These are phyloP conservation scores for Neodiprion pinetum DNA, from an alignment of 1,140 invertebrate species.

Conservation along the genomic window DNA sequence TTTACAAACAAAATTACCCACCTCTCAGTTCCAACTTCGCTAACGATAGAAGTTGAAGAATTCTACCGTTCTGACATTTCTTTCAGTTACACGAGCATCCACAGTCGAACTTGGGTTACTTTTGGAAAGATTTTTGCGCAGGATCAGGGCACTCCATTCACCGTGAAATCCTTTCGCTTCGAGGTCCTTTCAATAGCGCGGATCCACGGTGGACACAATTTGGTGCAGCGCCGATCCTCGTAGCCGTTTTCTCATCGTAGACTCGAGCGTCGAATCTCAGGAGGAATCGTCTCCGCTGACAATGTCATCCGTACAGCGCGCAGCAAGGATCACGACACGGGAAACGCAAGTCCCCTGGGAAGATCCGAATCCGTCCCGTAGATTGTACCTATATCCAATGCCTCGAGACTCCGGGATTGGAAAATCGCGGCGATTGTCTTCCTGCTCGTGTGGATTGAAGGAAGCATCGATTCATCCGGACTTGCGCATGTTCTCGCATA, in stretches of 20 bases:
- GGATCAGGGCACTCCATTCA: not conserved
- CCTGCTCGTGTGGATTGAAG: not conserved
- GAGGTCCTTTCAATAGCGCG: not conserved
- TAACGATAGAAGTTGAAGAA: no score
- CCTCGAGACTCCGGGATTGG: not conserved
- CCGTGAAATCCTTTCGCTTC: not conserved
- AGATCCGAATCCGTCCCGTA: not conserved
- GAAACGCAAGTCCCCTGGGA: not conserved
- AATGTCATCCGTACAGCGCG: not conserved
- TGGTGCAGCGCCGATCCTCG: not conserved
- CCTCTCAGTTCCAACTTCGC: no score
- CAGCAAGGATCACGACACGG: not conserved
- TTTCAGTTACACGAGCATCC: no score
- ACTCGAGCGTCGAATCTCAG: not conserved
- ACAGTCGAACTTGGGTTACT: no score
- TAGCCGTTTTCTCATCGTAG: not conserved
- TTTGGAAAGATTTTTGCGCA: no score
- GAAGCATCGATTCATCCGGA: no score
- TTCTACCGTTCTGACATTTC: no score
- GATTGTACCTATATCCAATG: not conserved
- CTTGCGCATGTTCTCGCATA: no score
- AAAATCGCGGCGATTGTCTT: not conserved
- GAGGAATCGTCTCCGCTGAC: not conserved
- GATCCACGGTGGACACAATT: not conserved
- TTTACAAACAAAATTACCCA: no score